Evolutionary conservation across 1,140 invertebrate genomes (phyloP).

Genomic region (Neodiprion virginianus): DNA sequence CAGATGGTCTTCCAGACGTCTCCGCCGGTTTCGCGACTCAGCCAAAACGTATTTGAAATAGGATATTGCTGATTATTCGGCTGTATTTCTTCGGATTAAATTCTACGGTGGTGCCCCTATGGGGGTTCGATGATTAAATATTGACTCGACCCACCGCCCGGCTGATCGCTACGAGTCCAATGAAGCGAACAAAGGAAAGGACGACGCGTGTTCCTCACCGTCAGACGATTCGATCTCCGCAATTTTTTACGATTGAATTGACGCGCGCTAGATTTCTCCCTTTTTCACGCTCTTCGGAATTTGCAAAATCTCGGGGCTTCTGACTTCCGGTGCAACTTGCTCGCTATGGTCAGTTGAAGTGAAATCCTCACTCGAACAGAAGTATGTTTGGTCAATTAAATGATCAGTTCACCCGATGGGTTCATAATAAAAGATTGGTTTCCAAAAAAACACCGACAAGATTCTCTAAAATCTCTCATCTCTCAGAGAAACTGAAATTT

Average conservation of each 20-base stretch:
- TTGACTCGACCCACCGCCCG: background rate
- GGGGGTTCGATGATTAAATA: slow-evolving; percentile 7
- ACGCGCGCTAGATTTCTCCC: background rate
- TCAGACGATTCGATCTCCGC: background rate
- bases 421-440: too few relatives aligned
- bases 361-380: too few relatives aligned
- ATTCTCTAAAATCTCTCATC: too few relatives aligned
- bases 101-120: background rate
- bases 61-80: slow-evolving; percentile 5
- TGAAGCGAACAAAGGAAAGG: background rate
- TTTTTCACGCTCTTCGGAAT: too few relatives aligned
- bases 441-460: too few relatives aligned
- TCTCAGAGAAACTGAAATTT: too few relatives aligned
- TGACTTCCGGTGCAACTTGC: too few relatives aligned
- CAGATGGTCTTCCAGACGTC: background rate
- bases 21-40: background rate
- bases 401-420: too few relatives aligned
- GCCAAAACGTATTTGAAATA: background rate
- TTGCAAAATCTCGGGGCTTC: too few relatives aligned
- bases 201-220: background rate
- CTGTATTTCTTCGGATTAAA: background rate
- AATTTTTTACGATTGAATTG: background rate
- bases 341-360: too few relatives aligned
- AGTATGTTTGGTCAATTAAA: too few relatives aligned
- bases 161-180: background rate